Conservation (phyloP, 2,888 invertebrate species). For the Hirtodrosophila duncani region DNA sequence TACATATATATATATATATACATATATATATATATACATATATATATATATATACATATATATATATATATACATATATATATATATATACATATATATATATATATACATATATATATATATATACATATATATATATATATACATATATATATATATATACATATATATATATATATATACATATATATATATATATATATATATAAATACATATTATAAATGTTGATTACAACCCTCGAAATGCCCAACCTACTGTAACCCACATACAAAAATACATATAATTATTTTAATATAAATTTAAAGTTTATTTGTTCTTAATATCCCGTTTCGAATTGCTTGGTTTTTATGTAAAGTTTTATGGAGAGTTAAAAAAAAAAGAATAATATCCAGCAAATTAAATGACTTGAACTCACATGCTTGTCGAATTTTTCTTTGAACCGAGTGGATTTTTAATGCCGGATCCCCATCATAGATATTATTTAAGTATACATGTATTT, state of each 20-base stretch:
- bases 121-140: not conserved
- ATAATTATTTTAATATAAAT: slow-evolving; percentile 30
- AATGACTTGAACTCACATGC: no score
- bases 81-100: slow-evolving; percentile 12
- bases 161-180: not conserved
- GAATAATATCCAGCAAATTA: no score
- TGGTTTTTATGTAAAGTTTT: no score
- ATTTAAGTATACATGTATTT: no score
- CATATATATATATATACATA: slow-evolving; percentile 3
- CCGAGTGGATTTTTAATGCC: no score
- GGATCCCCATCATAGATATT: no score
- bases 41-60: not conserved
- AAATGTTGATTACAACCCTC: no score
- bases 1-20: not conserved
- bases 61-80: slow-evolving; percentile 11
- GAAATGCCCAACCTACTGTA: no score
- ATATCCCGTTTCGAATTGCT: slow-evolving; percentile 29
- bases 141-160: not conserved
- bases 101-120: not conserved
- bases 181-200: not conserved
- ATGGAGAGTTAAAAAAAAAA: no score
- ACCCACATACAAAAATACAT: slow-evolving; percentile 12
- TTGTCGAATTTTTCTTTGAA: no score
- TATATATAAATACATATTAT: slow-evolving; percentile 3
- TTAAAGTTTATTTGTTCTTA: slow-evolving; percentile 33